Conservation (phyloP, 2,113 vertebrate genomes). For the rat (Rattus norvegicus) region DNA sequence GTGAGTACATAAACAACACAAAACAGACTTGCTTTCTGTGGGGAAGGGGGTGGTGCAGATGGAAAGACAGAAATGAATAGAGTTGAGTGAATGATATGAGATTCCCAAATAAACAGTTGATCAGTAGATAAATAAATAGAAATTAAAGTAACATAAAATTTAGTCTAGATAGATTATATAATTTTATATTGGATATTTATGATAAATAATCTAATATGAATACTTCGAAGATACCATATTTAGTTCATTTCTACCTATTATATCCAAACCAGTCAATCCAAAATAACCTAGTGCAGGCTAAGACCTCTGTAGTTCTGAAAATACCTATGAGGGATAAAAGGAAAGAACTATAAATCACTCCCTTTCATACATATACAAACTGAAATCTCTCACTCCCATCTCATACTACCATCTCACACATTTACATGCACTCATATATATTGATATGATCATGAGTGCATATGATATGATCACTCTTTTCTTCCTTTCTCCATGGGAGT, state of each 20-base stretch:
- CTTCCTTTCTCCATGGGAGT: neutral
- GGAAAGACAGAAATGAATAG: neutral
- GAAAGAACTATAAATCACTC: neutral
- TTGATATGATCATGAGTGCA: neutral
- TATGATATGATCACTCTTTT: too few relatives aligned
- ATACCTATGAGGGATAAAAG: neutral
- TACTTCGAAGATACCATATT: neutral
- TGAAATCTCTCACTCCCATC: neutral
- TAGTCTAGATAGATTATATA: slow-evolving; percentile 18
- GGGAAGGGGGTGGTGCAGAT: neutral
- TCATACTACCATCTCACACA: neutral
- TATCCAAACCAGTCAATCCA: neutral
- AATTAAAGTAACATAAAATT: neutral
- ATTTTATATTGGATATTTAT: neutral
- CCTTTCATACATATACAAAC: too few relatives aligned
- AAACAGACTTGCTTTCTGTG: neutral
- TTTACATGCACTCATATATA: neutral
- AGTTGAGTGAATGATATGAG: neutral
- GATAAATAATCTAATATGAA: neutral
- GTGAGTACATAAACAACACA: neutral
- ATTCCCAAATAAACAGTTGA: neutral
- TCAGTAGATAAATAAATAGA: neutral
- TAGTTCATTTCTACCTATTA: neutral
- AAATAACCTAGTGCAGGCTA: neutral
- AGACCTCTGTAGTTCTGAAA: neutral